Evolutionary conservation across 2,888 invertebrate species (phyloP).

Genomic region (Scelioninae gen. 1): DNA sequence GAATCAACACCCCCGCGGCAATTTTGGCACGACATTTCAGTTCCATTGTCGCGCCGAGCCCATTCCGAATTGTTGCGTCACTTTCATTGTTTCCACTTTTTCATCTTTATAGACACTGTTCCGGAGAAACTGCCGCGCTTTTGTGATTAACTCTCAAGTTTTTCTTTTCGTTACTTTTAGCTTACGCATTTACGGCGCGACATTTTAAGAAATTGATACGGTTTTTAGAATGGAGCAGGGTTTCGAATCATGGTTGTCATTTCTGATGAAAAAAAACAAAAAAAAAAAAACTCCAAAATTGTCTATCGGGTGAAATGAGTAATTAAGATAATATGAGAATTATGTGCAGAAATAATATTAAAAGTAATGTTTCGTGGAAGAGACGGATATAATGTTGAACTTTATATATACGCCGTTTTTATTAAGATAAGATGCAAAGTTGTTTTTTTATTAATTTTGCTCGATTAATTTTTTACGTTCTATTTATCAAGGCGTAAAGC

Average conservation of each 20-base stretch:
- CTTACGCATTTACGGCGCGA: background rate
- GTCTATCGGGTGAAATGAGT: too few relatives aligned
- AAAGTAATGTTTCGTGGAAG: too few relatives aligned
- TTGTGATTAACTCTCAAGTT: constrained; percentile 23
- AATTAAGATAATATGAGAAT: too few relatives aligned
- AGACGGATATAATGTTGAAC: too few relatives aligned
- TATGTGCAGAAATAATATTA: too few relatives aligned
- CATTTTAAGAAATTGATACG: constrained; percentile 1
- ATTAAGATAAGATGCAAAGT: too few relatives aligned
- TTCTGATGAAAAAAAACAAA: background rate
- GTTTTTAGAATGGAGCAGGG: background rate
- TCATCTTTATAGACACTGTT: constrained; percentile 36
- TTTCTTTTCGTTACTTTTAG: constrained; percentile 3
- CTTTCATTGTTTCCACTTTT: constrained; percentile 45
- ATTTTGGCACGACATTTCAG: constrained; percentile 65
- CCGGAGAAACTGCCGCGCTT: constrained; percentile 11
- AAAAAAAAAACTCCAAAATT: too few relatives aligned
- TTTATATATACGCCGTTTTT: too few relatives aligned
- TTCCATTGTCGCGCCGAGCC: constrained; percentile 70
- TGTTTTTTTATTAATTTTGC: background rate
- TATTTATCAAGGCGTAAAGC: background rate
- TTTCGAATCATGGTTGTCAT: background rate
- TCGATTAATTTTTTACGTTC: background rate
- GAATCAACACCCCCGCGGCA: constrained; percentile 61
- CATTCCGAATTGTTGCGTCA: constrained; percentile 68